Conservation (phyloP, 2,797 vertebrate genomes). For the Xenops minutus region DNA sequence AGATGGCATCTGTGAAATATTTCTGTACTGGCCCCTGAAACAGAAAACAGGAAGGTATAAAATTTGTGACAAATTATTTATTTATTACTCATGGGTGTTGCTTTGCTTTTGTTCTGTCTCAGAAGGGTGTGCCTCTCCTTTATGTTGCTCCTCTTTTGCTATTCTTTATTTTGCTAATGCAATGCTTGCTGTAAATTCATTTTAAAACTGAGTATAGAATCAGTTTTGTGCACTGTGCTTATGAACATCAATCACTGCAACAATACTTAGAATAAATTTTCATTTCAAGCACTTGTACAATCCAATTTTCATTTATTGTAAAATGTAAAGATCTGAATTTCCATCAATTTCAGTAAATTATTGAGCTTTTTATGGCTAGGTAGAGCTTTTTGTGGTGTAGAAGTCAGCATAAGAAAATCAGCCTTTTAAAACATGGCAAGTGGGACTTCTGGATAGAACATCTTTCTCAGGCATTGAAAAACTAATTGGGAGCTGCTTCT, state of each 20-base stretch:
- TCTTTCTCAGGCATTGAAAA: neutral
- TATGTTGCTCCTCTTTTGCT: neutral
- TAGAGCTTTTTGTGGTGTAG: neutral
- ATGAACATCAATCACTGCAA: neutral
- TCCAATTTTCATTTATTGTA: neutral
- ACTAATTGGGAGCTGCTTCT: neutral
- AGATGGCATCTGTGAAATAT: neutral
- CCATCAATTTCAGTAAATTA: neutral
- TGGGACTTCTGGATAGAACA: neutral
- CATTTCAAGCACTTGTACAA: neutral
- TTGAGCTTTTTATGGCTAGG: neutral
- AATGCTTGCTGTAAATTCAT: neutral
- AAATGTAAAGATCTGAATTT: neutral
- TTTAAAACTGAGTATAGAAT: neutral
- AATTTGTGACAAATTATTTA: neutral
- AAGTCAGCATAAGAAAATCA: neutral
- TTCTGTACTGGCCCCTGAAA: neutral
- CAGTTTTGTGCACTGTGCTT: neutral
- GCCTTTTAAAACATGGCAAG: neutral
- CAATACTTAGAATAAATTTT: neutral
- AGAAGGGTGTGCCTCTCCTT: neutral
- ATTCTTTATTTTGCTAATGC: neutral
- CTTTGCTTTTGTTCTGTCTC: neutral
- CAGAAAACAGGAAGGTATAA: neutral
- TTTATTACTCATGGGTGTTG: neutral